phyloP scores from a whole-genome alignment of 2,888 invertebrate species.

The Watsonalla binaria region DNA sequence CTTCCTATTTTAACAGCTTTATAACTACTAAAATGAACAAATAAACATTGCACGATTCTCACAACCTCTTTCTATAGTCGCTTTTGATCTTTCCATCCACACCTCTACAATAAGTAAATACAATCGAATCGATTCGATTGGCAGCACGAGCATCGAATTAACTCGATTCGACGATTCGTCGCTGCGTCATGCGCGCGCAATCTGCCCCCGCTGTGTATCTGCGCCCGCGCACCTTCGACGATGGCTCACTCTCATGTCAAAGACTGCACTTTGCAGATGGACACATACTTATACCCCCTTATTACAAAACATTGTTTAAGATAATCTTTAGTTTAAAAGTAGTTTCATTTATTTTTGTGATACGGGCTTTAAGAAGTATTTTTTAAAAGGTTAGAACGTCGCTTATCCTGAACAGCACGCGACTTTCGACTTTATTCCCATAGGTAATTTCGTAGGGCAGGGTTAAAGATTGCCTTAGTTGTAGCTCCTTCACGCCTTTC shows the following conservation, averaged over 20 bases:
- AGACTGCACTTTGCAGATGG: slow-evolving; percentile 12
- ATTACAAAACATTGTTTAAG: too few relatives aligned
- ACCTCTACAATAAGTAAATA: background rate
- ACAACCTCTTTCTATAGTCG: background rate
- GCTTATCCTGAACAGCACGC: too few relatives aligned
- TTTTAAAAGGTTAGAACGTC: too few relatives aligned
- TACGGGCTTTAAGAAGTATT: too few relatives aligned
- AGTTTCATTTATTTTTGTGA: too few relatives aligned
- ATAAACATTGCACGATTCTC: background rate
- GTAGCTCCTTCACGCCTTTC: too few relatives aligned
- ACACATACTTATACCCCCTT: background rate
- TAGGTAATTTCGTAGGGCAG: too few relatives aligned
- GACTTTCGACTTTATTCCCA: too few relatives aligned
- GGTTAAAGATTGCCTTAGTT: too few relatives aligned
- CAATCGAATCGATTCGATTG: slow-evolving; percentile 2
- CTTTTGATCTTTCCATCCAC: background rate
- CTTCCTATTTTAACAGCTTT: too few relatives aligned
- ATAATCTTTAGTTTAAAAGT: too few relatives aligned
- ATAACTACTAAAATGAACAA: too few relatives aligned
- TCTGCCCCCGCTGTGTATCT: slow-evolving; percentile 61
- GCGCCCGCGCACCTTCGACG: slow-evolving; percentile 32
- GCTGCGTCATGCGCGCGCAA: slow-evolving; percentile 72
- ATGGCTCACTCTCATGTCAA: slow-evolving; percentile 48
- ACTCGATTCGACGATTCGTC: slow-evolving; percentile 18
- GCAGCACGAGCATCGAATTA: slow-evolving; percentile 14